phyloP scores from a whole-genome alignment of 2,797 vertebrate genomes.

The Pseudopleuronectes americanus region DNA sequence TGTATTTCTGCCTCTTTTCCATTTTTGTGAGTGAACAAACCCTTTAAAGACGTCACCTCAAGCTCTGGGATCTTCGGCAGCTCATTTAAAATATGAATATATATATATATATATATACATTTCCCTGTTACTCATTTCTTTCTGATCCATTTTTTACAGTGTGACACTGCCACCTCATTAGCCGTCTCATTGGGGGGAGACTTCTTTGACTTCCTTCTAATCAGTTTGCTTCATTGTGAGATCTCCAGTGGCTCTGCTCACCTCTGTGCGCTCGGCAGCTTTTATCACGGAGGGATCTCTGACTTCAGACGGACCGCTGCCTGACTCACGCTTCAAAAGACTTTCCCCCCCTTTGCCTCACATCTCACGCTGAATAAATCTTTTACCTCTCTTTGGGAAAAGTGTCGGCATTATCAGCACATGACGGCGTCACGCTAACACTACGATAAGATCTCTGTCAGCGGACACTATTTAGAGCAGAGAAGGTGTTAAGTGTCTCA shows the following conservation, averaged over 20 bases:
- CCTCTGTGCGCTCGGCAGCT: neutral
- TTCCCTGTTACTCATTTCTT: neutral
- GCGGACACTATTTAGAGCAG: neutral
- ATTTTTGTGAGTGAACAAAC: too few species aligned
- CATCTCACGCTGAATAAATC: constrained; percentile 13
- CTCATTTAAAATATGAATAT: too few species aligned
- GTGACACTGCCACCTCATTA: constrained; percentile 1
- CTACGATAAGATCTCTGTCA: too few species aligned
- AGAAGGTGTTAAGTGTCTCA: too few species aligned
- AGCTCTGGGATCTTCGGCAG: too few species aligned
- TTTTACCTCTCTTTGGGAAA: neutral
- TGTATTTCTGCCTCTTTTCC: too few species aligned
- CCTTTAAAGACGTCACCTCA: too few species aligned
- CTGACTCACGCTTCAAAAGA: constrained; percentile 24
- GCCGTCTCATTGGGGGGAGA: neutral
- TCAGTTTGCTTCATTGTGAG: neutral
- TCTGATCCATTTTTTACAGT: neutral
- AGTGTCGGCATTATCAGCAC: neutral
- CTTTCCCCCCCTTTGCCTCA: neutral
- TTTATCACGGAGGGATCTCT: constrained; percentile 2
- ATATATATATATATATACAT: too few species aligned
- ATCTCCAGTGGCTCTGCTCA: neutral
- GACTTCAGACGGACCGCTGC: constrained; percentile 4
- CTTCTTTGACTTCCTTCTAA: neutral
- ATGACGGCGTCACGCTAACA: neutral